phyloP scores from a whole-genome alignment of 2,113 vertebrate genomes.

The Zosterops lateralis region DNA sequence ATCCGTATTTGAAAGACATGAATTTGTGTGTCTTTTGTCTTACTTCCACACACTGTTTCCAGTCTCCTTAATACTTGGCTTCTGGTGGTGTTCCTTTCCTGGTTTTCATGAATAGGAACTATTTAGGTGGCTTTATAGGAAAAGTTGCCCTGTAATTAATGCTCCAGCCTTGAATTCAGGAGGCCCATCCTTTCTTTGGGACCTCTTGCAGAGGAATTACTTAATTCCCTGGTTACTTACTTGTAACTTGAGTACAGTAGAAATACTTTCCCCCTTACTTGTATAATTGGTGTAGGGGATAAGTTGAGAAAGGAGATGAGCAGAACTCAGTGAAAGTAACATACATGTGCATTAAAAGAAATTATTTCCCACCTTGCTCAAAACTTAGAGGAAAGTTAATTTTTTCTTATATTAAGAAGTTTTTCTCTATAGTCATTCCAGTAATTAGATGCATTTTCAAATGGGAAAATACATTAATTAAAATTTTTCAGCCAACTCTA shows the following conservation, averaged over 20 bases:
- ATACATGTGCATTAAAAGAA: neutral
- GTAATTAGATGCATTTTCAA: neutral
- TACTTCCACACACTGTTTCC: neutral
- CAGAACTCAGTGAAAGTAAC: neutral
- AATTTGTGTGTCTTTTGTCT: constrained; percentile 29
- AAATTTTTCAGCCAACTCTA: neutral
- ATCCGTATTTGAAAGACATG: constrained; percentile 4
- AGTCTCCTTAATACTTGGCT: neutral
- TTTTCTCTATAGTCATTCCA: neutral
- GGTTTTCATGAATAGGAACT: neutral
- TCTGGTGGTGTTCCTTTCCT: neutral
- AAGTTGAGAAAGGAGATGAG: neutral
- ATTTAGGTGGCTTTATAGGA: neutral
- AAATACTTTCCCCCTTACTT: neutral
- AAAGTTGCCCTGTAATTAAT: neutral
- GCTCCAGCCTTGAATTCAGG: neutral
- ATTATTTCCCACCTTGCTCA: neutral
- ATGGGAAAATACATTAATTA: neutral
- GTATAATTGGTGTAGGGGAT: neutral
- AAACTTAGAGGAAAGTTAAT: neutral
- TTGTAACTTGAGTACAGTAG: neutral
- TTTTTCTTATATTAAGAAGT: neutral
- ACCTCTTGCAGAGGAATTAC: neutral
- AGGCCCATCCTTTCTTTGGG: neutral
- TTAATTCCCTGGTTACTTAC: neutral